A percentile compares a stretch with the other conserved stretches of the same genome.
phyloP scores from a whole-genome alignment of 2,113 vertebrate genomes.

The Mormoops blainvillei region DNA sequence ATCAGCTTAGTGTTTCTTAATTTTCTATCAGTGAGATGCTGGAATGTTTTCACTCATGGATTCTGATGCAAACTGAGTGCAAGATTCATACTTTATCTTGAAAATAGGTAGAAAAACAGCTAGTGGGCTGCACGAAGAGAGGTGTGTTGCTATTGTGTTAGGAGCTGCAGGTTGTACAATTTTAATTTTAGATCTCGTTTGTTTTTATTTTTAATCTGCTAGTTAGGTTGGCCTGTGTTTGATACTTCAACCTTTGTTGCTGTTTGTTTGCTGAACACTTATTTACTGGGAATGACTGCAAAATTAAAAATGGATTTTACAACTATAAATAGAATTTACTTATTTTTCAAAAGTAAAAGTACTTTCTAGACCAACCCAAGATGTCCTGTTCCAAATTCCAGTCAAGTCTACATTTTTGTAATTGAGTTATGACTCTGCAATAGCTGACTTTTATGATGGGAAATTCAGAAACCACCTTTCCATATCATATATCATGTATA shows the following conservation, averaged over 20 bases:
- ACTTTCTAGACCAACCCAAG: neutral
- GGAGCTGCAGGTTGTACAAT: neutral
- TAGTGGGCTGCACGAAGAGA: neutral
- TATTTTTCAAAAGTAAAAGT: slow-evolving; percentile 43
- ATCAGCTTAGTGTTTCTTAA: neutral
- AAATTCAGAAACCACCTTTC: slow-evolving; percentile 39
- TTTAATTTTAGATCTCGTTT: slow-evolving; percentile 16
- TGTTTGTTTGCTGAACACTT: neutral
- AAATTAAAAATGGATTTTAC: slow-evolving; percentile 8
- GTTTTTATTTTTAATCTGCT: neutral
- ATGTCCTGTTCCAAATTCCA: neutral
- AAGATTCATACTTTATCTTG: neutral
- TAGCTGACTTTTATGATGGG: slow-evolving; percentile 7
- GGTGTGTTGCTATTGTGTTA: neutral
- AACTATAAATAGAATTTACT: slow-evolving; percentile 4
- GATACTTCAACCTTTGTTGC: neutral
- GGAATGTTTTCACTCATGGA: neutral
- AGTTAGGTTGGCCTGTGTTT: neutral
- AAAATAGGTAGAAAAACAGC: neutral
- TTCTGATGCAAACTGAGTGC: neutral
- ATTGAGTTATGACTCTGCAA: slow-evolving; percentile 4
- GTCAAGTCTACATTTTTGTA: slow-evolving; percentile 6
- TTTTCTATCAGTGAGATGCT: neutral
- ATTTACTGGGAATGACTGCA: slow-evolving; percentile 7
- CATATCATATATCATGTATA: neutral